These are phyloP conservation scores for Schizotus pectinicornis DNA, from an alignment of 2,888 invertebrate species.

Conservation along the genomic window DNA sequence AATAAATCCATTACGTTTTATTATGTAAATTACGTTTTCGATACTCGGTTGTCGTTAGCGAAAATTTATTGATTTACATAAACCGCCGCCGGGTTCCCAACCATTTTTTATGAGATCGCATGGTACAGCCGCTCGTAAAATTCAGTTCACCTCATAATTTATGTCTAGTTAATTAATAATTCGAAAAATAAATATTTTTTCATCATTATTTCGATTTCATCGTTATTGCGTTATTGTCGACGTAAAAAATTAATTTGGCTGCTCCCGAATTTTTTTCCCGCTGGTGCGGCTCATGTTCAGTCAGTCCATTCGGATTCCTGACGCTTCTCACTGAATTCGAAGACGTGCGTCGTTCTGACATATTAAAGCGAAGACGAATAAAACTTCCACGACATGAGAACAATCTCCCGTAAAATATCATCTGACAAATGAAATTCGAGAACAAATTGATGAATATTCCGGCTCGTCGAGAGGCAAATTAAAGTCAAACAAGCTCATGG, in stretches of 20 bases:
- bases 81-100: slow-evolving; percentile 11
- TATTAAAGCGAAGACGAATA: slow-evolving; percentile 27
- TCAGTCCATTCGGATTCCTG: too few relatives aligned
- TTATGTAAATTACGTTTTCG: slow-evolving; percentile 33
- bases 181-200: too few relatives aligned
- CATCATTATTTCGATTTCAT: too few relatives aligned
- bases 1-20: slow-evolving; percentile 33
- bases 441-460: slow-evolving; percentile 47
- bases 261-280: too few relatives aligned
- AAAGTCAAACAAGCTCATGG: slow-evolving; percentile 43
- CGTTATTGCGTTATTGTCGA: too few relatives aligned
- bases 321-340: background rate
- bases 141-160: too few relatives aligned
- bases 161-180: too few relatives aligned
- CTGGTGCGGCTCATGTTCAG: too few relatives aligned
- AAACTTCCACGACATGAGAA: slow-evolving; percentile 21
- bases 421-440: slow-evolving; percentile 40
- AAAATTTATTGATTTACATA: slow-evolving; percentile 33
- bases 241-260: too few relatives aligned
- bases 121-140: background rate
- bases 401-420: slow-evolving; percentile 35
- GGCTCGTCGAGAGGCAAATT: slow-evolving; percentile 44
- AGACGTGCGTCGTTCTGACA: slow-evolving; percentile 17
- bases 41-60: slow-evolving; percentile 29
- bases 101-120: slow-evolving; percentile 8